Evolutionary conservation across 2,888 invertebrate genomes (phyloP).

Genomic region (Pseudeuparius sepicola): DNA sequence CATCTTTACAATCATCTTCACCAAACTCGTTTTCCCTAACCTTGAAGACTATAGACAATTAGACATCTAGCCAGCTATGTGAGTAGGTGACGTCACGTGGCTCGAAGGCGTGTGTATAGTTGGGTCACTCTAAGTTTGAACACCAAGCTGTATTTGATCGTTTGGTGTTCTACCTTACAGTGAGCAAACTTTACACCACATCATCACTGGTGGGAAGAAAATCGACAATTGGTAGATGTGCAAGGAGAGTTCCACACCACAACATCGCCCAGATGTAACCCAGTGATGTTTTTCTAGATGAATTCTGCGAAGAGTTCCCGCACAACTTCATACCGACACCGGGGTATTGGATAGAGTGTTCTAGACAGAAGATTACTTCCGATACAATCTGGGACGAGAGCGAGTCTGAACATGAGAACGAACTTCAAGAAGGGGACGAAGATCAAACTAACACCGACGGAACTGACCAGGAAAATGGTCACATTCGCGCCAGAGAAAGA

Average conservation of each 20-base stretch:
- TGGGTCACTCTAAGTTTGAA: slow-evolving; percentile 86
- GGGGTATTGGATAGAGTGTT: slow-evolving; percentile 94
- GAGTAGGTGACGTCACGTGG: too few relatives aligned
- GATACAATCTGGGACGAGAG: slow-evolving; percentile 84
- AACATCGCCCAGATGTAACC: too few relatives aligned
- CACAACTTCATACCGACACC: slow-evolving; percentile 85
- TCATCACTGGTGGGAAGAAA: too few relatives aligned
- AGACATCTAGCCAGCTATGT: too few relatives aligned
- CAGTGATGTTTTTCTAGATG: slow-evolving; percentile 51
- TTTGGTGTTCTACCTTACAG: slow-evolving; percentile 98
- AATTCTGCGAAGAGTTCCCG: slow-evolving; percentile 87
- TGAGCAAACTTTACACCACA: slow-evolving; percentile 56
- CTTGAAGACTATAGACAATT: too few relatives aligned
- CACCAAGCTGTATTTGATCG: slow-evolving; percentile 73
- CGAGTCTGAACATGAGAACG: slow-evolving; percentile 63
- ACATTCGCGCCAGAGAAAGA: slow-evolving; percentile 28
- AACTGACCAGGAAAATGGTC: slow-evolving; percentile 37
- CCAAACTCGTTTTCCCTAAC: too few relatives aligned
- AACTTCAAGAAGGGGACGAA: slow-evolving; percentile 38
- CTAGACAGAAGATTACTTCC: slow-evolving; percentile 75
- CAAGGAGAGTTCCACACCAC: too few relatives aligned
- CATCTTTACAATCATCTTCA: too few relatives aligned
- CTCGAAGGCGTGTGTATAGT: slow-evolving; percentile 38
- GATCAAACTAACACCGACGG: slow-evolving; percentile 37
- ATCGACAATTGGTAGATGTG: too few relatives aligned